Percentiles rank a stretch among this genome's conserved stretches.
These are phyloP conservation scores for Ophthalmolycus amberensis DNA, from an alignment of 2,113 vertebrate species.

Conservation along the genomic window DNA sequence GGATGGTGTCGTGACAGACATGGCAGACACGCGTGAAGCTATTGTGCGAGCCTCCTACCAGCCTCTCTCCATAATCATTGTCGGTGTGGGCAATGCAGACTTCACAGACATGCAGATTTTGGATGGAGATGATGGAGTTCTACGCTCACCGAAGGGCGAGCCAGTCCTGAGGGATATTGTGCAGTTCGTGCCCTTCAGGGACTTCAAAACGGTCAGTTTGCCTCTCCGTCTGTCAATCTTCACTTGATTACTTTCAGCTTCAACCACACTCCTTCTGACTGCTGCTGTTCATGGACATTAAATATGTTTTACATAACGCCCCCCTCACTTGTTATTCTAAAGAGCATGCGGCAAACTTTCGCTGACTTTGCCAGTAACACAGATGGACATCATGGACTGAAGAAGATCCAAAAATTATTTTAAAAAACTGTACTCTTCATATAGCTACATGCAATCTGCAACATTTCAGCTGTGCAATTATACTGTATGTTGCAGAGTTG, in stretches of 20 bases:
- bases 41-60: slow-evolving; percentile 93
- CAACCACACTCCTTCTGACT: slow-evolving; percentile 2
- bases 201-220: slow-evolving; percentile 93
- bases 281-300: slow-evolving; percentile 12
- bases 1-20: slow-evolving; percentile 94
- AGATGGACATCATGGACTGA: slow-evolving; percentile 52
- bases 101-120: slow-evolving; percentile 98
- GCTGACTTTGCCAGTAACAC: slow-evolving; percentile 48
- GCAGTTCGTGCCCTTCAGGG: slow-evolving; percentile 95
- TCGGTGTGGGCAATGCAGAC: slow-evolving; percentile 95
- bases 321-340: slow-evolving; percentile 21
- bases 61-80: slow-evolving; percentile 96
- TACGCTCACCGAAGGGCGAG: slow-evolving; percentile 91
- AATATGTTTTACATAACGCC: slow-evolving; percentile 4
- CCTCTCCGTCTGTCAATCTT: slow-evolving; percentile 35
- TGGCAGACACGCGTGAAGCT: slow-evolving; percentile 94
- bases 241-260: slow-evolving; percentile 24
- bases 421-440: slow-evolving; percentile 17
- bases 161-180: slow-evolving; percentile 93
- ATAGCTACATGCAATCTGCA: slow-evolving; percentile 29
- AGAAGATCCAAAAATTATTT: slow-evolving; percentile 39
- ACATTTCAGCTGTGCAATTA: slow-evolving; percentile 23
- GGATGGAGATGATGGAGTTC: slow-evolving; percentile 90
- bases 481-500: background rate
- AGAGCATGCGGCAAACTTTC: slow-evolving; percentile 47